phyloP scores from a whole-genome alignment of 1,140 invertebrate species.

The Listronotus bonariensis region DNA sequence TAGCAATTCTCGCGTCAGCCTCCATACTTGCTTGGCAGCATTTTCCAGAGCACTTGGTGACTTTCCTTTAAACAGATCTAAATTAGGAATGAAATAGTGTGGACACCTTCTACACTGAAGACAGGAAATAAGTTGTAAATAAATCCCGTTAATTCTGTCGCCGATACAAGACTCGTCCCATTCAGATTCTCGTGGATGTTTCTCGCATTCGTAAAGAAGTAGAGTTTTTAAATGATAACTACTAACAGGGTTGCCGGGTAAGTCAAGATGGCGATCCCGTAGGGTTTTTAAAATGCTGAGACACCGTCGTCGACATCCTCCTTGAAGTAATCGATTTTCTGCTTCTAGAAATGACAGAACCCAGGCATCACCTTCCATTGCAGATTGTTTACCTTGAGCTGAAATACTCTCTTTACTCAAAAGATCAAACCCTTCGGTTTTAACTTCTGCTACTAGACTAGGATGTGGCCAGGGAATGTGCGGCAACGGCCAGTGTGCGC shows the following conservation, averaged over 20 bases:
- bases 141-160: constrained; percentile 92
- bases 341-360: constrained; percentile 88
- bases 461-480: constrained; percentile 90
- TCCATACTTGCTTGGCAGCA: constrained; percentile 90
- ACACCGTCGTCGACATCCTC: constrained; percentile 76
- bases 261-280: constrained; percentile 85
- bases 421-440: constrained; percentile 92
- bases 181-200: constrained; percentile 87
- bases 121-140: constrained; percentile 93
- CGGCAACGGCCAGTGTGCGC: constrained; percentile 90
- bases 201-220: constrained; percentile 93
- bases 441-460: constrained; percentile 87
- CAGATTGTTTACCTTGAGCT: constrained; percentile 82
- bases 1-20: constrained; percentile 83
- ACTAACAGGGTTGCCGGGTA: constrained; percentile 85
- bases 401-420: constrained; percentile 83
- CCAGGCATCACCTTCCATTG: constrained; percentile 96
- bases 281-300: constrained; percentile 88
- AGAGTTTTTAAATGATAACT: constrained; percentile 89
- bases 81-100: constrained; percentile 87
- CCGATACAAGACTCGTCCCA: constrained; percentile 91
- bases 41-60: constrained; percentile 84
- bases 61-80: constrained; percentile 90
- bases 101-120: constrained; percentile 91
- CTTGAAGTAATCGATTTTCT: constrained; percentile 82